A percentile compares a stretch with the other conserved stretches of the same genome.
phyloP scores from a whole-genome alignment of 2,888 invertebrate genomes.

The Caenorhabditis sulstoni region DNA sequence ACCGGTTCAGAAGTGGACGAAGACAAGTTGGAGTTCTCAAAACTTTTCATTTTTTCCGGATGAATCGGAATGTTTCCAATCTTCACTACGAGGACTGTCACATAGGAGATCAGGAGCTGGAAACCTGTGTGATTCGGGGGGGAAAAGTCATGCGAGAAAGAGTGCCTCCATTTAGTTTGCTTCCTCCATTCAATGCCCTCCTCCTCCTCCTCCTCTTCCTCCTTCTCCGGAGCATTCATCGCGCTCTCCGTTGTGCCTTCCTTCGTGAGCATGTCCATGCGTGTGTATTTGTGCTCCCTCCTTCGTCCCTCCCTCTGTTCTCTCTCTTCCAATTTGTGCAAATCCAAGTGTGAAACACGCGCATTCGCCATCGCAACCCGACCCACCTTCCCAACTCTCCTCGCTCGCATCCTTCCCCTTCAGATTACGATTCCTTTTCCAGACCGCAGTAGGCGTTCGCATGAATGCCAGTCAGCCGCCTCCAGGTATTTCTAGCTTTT shows the following conservation, averaged over 20 bases:
- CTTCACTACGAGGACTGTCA: too few relatives aligned
- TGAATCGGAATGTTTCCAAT: too few relatives aligned
- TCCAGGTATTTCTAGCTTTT: conserved; percentile 48
- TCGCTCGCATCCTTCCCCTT: not conserved
- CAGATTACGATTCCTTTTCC: conserved; percentile 16
- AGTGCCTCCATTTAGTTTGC: conserved; percentile 41
- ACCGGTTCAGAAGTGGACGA: too few relatives aligned
- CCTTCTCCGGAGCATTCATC: conserved; percentile 38
- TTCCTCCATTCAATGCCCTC: conserved; percentile 44
- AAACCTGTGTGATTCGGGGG: conserved; percentile 13
- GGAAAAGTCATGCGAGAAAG: conserved; percentile 38
- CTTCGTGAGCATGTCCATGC: conserved; percentile 38
- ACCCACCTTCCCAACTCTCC: conserved; percentile 2
- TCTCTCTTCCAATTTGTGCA: conserved; percentile 14
- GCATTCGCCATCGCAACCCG: not conserved
- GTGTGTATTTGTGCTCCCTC: conserved; percentile 24
- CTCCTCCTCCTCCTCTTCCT: not conserved
- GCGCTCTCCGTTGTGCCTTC: conserved; percentile 45
- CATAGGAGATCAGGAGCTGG: conserved; percentile 6
- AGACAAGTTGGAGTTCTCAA: too few relatives aligned
- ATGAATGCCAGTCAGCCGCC: conserved; percentile 67
- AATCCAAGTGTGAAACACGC: conserved; percentile 17
- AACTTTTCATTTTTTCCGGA: too few relatives aligned
- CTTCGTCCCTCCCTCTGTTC: conserved; percentile 5
- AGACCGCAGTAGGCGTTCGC: conserved; percentile 57